phyloP scores from a whole-genome alignment of 2,888 invertebrate genomes.

The Parelbella ahira region DNA sequence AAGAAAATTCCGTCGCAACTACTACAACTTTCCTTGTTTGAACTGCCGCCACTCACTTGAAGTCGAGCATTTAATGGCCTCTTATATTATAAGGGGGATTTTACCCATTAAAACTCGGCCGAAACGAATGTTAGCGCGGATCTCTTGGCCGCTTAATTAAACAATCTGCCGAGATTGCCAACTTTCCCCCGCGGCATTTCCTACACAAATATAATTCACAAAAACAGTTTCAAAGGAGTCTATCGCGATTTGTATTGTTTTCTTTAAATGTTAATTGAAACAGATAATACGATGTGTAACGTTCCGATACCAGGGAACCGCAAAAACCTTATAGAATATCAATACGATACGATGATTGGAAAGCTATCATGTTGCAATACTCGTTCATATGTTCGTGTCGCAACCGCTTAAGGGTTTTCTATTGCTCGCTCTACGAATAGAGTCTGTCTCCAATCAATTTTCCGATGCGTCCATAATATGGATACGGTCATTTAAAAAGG shows the following conservation, averaged over 20 bases:
- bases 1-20: conserved; percentile 17
- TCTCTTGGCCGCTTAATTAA: conserved; percentile 37
- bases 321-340: conserved; percentile 24
- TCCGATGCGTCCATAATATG: conserved; percentile 28
- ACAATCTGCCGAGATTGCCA: conserved; percentile 32
- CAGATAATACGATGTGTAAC: conserved; percentile 10
- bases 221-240: conserved; percentile 12
- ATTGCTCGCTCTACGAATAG: not conserved
- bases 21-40: conserved; percentile 23
- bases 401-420: conserved; percentile 17
- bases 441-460: conserved; percentile 16
- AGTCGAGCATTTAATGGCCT: conserved; percentile 30
- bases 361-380: conserved; percentile 22
- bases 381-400: conserved; percentile 17
- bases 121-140: conserved; percentile 33
- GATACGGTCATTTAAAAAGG: no score
- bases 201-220: conserved; percentile 35
- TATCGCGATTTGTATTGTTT: conserved; percentile 19
- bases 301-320: conserved; percentile 23
- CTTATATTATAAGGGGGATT: conserved; percentile 30
- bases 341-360: conserved; percentile 21
- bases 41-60: conserved; percentile 20
- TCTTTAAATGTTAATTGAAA: conserved; percentile 33
- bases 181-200: conserved; percentile 32
- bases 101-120: conserved; percentile 28